Evolutionary conservation across 1,140 invertebrate species (phyloP), one percentile per base, ranked within the genome.

Genomic region (Periplaneta americana): DNA sequence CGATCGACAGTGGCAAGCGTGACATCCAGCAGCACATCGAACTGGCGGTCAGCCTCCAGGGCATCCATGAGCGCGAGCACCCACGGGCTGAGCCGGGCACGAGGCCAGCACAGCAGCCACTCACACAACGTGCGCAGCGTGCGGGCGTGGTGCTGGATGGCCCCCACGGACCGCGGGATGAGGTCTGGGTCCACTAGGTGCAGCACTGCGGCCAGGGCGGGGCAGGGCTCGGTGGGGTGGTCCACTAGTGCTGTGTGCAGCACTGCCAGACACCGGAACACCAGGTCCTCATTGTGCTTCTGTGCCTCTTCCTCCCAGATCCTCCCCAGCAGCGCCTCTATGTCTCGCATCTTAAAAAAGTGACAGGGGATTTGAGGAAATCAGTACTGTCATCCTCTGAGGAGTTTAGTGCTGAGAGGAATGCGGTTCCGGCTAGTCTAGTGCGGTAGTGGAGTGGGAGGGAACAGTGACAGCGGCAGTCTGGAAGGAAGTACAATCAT

Each of bases 201-300:
- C 34, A 93, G 87, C 4, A 92, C 89, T 34, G 91, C 87, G 31
- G 91, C 90, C 81, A 92, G 86, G 1, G 90, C 90, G 34, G 88
- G 89, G 1, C 90, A 90, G 11, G 89, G 88, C 32, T 88, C 84
- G 34, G 87, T 86, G 57, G 79, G 22, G n/a, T 8, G 3, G 48
- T 66, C 48, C 6, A 66, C 28, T 9, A 66, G 22, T 66, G 48
- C 5, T 66, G 48, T n/a, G 28, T 66, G 48, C 48, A 66, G 22
- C 8, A 28, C 48, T 28, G 22, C 48, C 22, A 66, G 48, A n/a
- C 22, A 66, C 28, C 48, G 22, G 48, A 66, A 66, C 22, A 66
- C 11, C 2, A 66, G 48, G 6, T 66, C 22, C 28, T 66, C 48
- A 66, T 28, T 66, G n/a, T n/a, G 6, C n/a, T 66, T 66, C 2